These are phyloP conservation scores for Chauna torquata DNA, from an alignment of 2,113 vertebrate genomes.

Conservation along the genomic window DNA sequence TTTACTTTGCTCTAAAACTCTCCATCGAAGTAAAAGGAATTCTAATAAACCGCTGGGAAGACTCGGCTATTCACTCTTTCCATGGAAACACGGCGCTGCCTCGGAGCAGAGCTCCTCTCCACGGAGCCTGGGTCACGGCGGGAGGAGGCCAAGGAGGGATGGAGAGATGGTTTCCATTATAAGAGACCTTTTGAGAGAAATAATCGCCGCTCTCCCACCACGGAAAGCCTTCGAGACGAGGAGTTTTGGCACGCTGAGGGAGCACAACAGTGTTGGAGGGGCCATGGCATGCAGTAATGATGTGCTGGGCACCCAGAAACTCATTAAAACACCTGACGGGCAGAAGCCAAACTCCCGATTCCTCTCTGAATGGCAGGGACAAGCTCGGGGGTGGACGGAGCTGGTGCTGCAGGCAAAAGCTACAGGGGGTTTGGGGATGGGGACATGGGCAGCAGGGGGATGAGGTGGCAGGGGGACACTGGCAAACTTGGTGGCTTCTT, in stretches of 20 bases:
- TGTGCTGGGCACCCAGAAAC: neutral
- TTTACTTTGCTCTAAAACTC: slow-evolving; percentile 65
- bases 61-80: slow-evolving; percentile 67
- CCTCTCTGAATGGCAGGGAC: neutral
- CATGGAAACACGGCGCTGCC: slow-evolving; percentile 69
- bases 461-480: neutral
- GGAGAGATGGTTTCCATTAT: slow-evolving; percentile 64
- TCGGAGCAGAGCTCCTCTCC: slow-evolving; percentile 50
- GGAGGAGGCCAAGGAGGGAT: slow-evolving; percentile 59
- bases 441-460: rapidly evolving
- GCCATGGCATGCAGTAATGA: neutral
- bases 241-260: neutral
- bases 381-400: neutral
- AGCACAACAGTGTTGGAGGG: neutral
- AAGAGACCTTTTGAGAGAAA: slow-evolving; percentile 55
- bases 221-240: neutral
- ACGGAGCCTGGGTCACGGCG: slow-evolving; percentile 57
- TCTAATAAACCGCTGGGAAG: slow-evolving; percentile 73
- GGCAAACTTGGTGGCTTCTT: neutral
- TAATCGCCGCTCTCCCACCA: slow-evolving; percentile 45
- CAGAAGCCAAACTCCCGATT: neutral
- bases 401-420: neutral
- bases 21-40: slow-evolving; percentile 71
- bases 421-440: neutral
- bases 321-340: slow-evolving; percentile 39